A percentile compares a stretch with the other conserved stretches of the same genome.
Conservation (phyloP, 2,797 vertebrate species). For the Microchirus variegatus region DNA sequence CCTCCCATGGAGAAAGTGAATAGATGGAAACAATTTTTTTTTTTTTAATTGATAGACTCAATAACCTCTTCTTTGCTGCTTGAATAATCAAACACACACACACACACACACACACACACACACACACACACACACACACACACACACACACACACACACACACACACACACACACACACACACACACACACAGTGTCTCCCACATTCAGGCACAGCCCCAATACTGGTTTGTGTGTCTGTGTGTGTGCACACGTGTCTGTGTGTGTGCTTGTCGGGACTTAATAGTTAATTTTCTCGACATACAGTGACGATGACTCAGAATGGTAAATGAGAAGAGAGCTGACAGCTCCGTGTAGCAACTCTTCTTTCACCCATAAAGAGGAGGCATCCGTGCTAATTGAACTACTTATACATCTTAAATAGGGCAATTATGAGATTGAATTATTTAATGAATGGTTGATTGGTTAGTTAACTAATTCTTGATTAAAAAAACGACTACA, state of each 20-base stretch:
- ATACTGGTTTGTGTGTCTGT: not conserved
- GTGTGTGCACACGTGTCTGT: not conserved
- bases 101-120: no score
- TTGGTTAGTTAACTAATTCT: constrained; percentile 66
- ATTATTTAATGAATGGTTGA: constrained; percentile 72
- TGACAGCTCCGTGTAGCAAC: constrained; percentile 16
- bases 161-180: no score
- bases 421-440: constrained; percentile 75
- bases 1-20: no score
- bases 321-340: constrained; percentile 41
- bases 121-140: no score
- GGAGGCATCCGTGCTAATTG: constrained; percentile 58
- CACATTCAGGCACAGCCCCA: not conserved
- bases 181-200: no score
- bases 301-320: constrained; percentile 23
- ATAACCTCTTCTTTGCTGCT: no score
- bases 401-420: constrained; percentile 69
- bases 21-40: no score
- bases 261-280: constrained; percentile 22
- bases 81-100: no score
- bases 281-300: constrained; percentile 12
- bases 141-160: no score
- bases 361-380: constrained; percentile 40
- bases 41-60: no score
- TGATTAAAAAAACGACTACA: constrained; percentile 62